phyloP scores from a whole-genome alignment of 2,113 vertebrate species.

The Lepisosteus oculatus region DNA sequence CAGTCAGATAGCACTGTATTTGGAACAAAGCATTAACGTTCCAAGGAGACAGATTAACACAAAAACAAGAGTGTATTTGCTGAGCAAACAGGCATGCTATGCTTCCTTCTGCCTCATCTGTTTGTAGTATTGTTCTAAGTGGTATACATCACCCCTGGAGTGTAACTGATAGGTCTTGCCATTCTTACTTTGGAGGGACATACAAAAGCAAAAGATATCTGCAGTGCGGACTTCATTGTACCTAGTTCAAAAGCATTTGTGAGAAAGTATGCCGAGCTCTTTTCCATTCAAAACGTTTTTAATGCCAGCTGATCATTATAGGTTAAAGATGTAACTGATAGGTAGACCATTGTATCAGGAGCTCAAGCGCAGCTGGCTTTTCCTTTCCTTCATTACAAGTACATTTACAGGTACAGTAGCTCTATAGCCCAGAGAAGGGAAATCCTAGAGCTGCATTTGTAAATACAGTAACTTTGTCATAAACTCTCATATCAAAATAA shows the following conservation, averaged over 20 bases:
- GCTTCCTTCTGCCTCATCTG: constrained; percentile 52
- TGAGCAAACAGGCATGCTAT: constrained; percentile 39
- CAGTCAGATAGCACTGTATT: constrained; percentile 29
- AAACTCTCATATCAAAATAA: no score
- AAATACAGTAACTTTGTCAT: neutral
- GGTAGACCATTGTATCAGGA: constrained; percentile 51
- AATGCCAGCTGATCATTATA: constrained; percentile 78
- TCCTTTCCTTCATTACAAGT: constrained; percentile 45
- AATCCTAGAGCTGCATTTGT: constrained; percentile 37
- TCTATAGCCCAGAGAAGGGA: constrained; percentile 40
- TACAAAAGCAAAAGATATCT: constrained; percentile 79
- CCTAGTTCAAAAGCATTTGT: constrained; percentile 74
- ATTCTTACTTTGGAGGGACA: constrained; percentile 65
- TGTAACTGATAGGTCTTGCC: constrained; percentile 60
- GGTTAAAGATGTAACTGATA: constrained; percentile 83
- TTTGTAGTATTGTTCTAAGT: constrained; percentile 71
- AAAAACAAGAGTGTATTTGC: constrained; percentile 34
- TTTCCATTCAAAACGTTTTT: constrained; percentile 73
- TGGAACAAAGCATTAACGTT: constrained; percentile 37
- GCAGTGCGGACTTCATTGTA: constrained; percentile 76
- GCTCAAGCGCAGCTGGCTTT: constrained; percentile 51
- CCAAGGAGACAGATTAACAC: constrained; percentile 40
- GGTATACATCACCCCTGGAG: constrained; percentile 67
- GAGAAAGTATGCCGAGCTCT: constrained; percentile 68
- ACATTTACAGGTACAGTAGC: constrained; percentile 51